These are phyloP conservation scores for Lycaena phlaeas DNA, from an alignment of 2,888 invertebrate species.

Conservation along the genomic window DNA sequence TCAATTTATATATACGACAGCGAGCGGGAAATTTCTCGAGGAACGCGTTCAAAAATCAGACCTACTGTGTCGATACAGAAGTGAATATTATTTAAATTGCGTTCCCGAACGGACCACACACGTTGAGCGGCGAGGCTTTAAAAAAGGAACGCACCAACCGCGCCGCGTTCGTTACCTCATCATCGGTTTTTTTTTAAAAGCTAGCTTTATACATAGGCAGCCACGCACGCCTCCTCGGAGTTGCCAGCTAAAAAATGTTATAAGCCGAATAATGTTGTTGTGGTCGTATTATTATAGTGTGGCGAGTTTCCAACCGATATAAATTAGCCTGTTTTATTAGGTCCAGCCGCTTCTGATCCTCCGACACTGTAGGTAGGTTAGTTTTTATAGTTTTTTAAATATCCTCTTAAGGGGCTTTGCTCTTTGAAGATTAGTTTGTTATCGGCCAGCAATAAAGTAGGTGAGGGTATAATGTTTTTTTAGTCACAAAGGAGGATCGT, in stretches of 20 bases:
- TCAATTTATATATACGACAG: constrained; percentile 36
- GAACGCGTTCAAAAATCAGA: constrained; percentile 15
- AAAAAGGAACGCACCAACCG: constrained; percentile 68
- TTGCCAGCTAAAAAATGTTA: constrained; percentile 36
- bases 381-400: constrained; percentile 64
- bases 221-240: constrained; percentile 30
- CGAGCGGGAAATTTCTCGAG: constrained; percentile 23
- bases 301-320: constrained; percentile 34
- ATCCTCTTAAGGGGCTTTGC: constrained; percentile 34
- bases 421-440: constrained; percentile 60
- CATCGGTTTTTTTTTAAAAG: constrained; percentile 55
- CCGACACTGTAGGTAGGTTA: constrained; percentile 32
- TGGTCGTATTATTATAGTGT: constrained; percentile 40
- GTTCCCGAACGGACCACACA: constrained; percentile 50
- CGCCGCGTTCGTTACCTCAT: constrained; percentile 71
- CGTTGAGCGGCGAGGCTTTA: constrained; percentile 56
- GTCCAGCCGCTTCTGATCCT: constrained; percentile 42
- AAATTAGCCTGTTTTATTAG: constrained; percentile 58
- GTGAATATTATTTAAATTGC: constrained; percentile 18
- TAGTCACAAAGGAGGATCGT: constrained; percentile 22
- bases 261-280: constrained; percentile 55
- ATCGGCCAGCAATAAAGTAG: constrained; percentile 56
- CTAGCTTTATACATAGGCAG: constrained; percentile 58
- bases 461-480: constrained; percentile 32
- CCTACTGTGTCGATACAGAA: constrained; percentile 17